These are phyloP conservation scores for Cephonodes hylas DNA, from an alignment of 2,888 invertebrate genomes.

Conservation along the genomic window DNA sequence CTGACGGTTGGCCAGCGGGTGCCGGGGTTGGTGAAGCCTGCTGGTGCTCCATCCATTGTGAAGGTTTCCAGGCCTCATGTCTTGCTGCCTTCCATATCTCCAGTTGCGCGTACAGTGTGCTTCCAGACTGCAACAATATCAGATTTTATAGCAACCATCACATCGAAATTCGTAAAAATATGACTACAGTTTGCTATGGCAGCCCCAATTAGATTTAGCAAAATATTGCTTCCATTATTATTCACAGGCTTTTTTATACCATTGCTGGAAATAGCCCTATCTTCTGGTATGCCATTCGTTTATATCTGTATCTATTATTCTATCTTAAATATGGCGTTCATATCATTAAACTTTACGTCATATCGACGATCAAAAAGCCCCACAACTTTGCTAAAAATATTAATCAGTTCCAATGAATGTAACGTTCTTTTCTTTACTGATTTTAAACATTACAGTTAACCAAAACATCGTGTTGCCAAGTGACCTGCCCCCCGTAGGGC, in stretches of 20 bases:
- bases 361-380: too few relatives aligned
- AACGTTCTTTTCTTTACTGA: not conserved
- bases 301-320: too few relatives aligned
- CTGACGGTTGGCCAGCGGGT: constrained; percentile 71
- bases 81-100: constrained; percentile 95
- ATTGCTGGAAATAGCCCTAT: too few relatives aligned
- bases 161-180: too few relatives aligned
- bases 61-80: constrained; percentile 77
- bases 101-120: constrained; percentile 91
- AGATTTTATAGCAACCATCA: too few relatives aligned
- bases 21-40: constrained; percentile 63
- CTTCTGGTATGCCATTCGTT: too few relatives aligned
- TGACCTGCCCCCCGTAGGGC: not conserved
- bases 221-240: too few relatives aligned
- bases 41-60: constrained; percentile 76
- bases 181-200: too few relatives aligned
- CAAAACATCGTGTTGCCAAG: not conserved
- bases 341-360: too few relatives aligned
- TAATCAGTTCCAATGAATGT: not conserved
- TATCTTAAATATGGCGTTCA: too few relatives aligned
- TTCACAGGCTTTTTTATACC: too few relatives aligned
- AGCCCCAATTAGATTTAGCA: too few relatives aligned
- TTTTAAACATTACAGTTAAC: not conserved
- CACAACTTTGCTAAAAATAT: not conserved
- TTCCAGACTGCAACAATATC: constrained; percentile 87